Evolutionary conservation across 2,888 invertebrate genomes (phyloP), one percentile per base, ranked within the genome.

Genomic region (Sinotaia quadrata): DNA sequence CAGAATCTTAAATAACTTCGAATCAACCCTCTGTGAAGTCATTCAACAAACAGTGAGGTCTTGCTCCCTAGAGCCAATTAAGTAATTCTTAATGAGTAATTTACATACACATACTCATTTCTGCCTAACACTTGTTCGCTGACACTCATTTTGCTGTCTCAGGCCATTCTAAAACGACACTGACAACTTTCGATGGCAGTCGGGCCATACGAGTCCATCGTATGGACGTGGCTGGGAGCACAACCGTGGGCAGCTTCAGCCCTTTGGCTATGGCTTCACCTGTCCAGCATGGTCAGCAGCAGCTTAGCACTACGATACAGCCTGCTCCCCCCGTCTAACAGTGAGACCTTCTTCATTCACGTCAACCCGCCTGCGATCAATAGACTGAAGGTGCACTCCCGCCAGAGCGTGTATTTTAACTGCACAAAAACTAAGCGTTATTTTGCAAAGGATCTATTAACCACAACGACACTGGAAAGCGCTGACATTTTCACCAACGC

Each of bases 291-390:
- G 27, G 52, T 10, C 29, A 8, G 18, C 27, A 24, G 52, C 31
- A 10, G 12, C 31, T 33, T 41, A 2, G 36, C 54, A 7, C 54
- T 37, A 24, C 62, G 67, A 34, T 69, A 60, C 61, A 47, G 31
- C 57, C 68, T 73, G 47, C 47, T 71, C 21, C 69, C 71, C 47
- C 60, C 69, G 34, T 68, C 66, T 36, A 59, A 68, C 58, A 82
- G 79, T 80, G 81, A 79, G 75, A 80, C 77, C 67, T 71, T 81
- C 79, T 80, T 77, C 71, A 75, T 82, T 61, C 78, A 77, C 72
- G 81, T 82, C 74, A 77, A 79, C 75, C 82, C 83, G 68, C 74
- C 77, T 63, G 79, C 80, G 74, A 83, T 83, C 77, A 78, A 80
- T 75, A 78, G 77, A 65, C 77, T 83, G 54, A 74, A 73, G 72